Conservation (phyloP, 2,113 vertebrate genomes). For the Ictalurus punctatus region DNA sequence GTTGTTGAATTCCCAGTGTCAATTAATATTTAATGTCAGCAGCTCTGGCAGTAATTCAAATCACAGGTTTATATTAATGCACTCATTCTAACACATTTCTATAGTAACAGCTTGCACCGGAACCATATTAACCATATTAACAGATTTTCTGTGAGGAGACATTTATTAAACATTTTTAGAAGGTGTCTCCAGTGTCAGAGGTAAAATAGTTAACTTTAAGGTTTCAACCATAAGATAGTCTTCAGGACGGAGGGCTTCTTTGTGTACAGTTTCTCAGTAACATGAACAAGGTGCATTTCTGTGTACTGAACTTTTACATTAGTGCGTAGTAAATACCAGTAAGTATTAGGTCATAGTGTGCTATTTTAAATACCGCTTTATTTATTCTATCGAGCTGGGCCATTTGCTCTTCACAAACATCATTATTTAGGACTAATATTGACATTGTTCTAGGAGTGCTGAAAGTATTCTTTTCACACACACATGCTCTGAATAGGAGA, state of each 20-base stretch:
- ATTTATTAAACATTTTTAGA: not conserved
- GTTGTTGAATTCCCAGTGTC: not conserved
- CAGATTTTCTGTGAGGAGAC: no score
- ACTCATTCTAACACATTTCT: not conserved
- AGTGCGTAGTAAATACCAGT: not conserved
- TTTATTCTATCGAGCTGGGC: conserved; percentile 16
- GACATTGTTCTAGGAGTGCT: not conserved
- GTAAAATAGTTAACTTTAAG: not conserved
- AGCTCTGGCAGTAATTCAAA: not conserved
- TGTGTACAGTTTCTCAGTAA: not conserved
- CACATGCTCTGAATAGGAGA: conserved; percentile 49
- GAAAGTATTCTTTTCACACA: conserved; percentile 8
- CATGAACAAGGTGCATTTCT: not conserved
- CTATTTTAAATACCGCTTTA: conserved; percentile 20
- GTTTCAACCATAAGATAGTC: not conserved
- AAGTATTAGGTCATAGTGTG: not conserved
- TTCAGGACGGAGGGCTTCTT: not conserved
- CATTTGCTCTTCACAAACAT: conserved; percentile 36
- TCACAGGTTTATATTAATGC: not conserved
- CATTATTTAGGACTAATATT: conserved; percentile 31
- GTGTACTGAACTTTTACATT: not conserved
- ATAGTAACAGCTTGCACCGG: not conserved
- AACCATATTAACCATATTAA: not conserved
- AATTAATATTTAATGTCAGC: conserved; percentile 7
- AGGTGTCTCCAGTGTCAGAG: not conserved